phyloP scores from a whole-genome alignment of 2,888 invertebrate species.

The Drosophila rubida region DNA sequence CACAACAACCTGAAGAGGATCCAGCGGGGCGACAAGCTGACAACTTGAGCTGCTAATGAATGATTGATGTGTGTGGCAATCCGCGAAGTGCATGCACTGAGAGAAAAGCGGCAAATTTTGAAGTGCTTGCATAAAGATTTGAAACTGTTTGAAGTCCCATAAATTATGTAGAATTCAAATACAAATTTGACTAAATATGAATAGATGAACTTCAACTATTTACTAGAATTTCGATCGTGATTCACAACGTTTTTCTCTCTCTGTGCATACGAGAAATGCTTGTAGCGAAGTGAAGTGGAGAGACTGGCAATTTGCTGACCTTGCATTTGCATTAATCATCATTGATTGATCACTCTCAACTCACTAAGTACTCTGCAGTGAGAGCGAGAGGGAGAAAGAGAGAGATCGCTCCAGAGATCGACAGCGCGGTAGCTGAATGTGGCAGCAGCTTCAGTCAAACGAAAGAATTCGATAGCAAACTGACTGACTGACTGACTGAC shows the following conservation, averaged over 20 bases:
- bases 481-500: conserved; percentile 24
- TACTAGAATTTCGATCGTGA: too few relatives aligned
- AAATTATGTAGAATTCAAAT: too few relatives aligned
- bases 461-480: conserved; percentile 17
- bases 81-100: background rate
- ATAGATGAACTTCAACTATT: too few relatives aligned
- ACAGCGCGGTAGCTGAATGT: conserved; percentile 41
- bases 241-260: too few relatives aligned
- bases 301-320: conserved; percentile 67
- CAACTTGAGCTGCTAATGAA: conserved; percentile 79
- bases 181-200: too few relatives aligned
- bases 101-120: too few relatives aligned
- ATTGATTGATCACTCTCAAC: conserved; percentile 79
- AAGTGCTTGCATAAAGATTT: too few relatives aligned
- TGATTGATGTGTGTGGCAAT: conserved; percentile 77
- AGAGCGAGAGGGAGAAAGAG: conserved; percentile 33
- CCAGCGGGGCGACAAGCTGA: conserved; percentile 56
- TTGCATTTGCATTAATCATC: conserved; percentile 81
- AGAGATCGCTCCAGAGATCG: conserved; percentile 52
- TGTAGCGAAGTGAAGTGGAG: too few relatives aligned
- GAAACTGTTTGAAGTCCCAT: too few relatives aligned
- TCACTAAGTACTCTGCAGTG: conserved; percentile 62
- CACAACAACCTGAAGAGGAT: conserved; percentile 30
- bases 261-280: too few relatives aligned
- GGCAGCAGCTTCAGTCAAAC: conserved; percentile 43